A percentile compares a stretch with the other conserved stretches of the same genome.
Conservation (phyloP, 2,888 invertebrate species). For the Aquatica leii region DNA sequence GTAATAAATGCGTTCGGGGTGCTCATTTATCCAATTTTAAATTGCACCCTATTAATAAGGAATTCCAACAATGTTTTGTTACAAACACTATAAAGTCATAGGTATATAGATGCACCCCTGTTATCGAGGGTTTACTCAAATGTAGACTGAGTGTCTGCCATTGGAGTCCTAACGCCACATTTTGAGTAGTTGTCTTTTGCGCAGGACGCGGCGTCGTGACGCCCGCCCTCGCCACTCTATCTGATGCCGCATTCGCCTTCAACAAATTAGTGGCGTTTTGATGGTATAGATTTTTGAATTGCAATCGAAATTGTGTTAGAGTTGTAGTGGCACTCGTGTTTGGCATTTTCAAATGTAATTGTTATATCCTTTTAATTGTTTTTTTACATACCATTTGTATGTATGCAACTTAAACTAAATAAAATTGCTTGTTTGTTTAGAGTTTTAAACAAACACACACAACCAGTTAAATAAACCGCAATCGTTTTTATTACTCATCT, state of each 20-base stretch:
- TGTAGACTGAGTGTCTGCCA: constrained; percentile 57
- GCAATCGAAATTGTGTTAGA: constrained; percentile 53
- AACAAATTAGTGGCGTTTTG: constrained; percentile 62
- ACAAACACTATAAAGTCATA: constrained; percentile 14
- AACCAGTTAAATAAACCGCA: no score
- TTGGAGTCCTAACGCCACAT: constrained; percentile 55
- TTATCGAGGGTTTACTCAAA: constrained; percentile 54
- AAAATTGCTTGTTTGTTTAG: no score
- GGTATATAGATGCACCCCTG: constrained; percentile 43
- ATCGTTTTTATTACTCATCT: no score
- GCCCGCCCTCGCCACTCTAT: constrained; percentile 54
- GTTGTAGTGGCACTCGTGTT: constrained; percentile 24
- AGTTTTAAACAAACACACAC: no score
- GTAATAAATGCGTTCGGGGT: neutral
- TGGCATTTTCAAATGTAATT: constrained; percentile 25
- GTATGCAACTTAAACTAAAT: no score
- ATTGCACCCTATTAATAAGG: constrained; percentile 13
- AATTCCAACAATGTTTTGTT: constrained; percentile 17
- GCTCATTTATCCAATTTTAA: constrained; percentile 9
- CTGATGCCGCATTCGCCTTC: constrained; percentile 59
- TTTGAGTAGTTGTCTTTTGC: constrained; percentile 47
- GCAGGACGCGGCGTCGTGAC: constrained; percentile 55
- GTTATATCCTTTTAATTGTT: constrained; percentile 10
- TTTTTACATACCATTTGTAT: neutral
- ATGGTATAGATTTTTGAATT: constrained; percentile 62